These are phyloP conservation scores for Stegodyphus mimosarum DNA, from an alignment of 1,140 invertebrate genomes.

Conservation along the genomic window DNA sequence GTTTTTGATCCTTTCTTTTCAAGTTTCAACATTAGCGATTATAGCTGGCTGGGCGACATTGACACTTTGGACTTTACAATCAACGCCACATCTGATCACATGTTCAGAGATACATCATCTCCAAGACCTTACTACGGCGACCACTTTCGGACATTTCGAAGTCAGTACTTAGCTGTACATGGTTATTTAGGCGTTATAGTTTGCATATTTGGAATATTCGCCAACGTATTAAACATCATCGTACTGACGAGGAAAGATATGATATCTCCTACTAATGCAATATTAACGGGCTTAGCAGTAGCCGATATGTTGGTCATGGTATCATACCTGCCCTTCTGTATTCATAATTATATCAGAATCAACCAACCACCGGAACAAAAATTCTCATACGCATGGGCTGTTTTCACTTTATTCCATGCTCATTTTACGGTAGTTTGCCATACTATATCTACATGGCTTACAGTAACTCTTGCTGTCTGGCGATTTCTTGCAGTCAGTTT, in stretches of 20 bases:
- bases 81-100: constrained; percentile 31
- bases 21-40: constrained; percentile 37
- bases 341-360: constrained; percentile 76
- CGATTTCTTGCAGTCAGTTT: constrained; percentile 86
- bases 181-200: constrained; percentile 79
- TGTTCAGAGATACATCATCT: constrained; percentile 7
- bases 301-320: constrained; percentile 88
- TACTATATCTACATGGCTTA: constrained; percentile 92
- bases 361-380: constrained; percentile 68
- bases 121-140: constrained; percentile 60
- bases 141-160: constrained; percentile 63
- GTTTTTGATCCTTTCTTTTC: constrained; percentile 22
- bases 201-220: constrained; percentile 87
- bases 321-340: constrained; percentile 85
- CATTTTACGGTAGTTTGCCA: constrained; percentile 85
- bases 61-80: constrained; percentile 62
- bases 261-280: constrained; percentile 84
- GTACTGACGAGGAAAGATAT: constrained; percentile 87
- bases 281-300: constrained; percentile 84
- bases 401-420: constrained; percentile 72
- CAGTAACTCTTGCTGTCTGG: constrained; percentile 90
- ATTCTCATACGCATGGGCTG: constrained; percentile 81
- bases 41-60: constrained; percentile 41
- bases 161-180: constrained; percentile 72
- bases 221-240: constrained; percentile 90